A percentile compares a stretch with the other conserved stretches of the same genome.
Conservation (phyloP, 2,797 vertebrate genomes). For the Graptemys geographica region DNA sequence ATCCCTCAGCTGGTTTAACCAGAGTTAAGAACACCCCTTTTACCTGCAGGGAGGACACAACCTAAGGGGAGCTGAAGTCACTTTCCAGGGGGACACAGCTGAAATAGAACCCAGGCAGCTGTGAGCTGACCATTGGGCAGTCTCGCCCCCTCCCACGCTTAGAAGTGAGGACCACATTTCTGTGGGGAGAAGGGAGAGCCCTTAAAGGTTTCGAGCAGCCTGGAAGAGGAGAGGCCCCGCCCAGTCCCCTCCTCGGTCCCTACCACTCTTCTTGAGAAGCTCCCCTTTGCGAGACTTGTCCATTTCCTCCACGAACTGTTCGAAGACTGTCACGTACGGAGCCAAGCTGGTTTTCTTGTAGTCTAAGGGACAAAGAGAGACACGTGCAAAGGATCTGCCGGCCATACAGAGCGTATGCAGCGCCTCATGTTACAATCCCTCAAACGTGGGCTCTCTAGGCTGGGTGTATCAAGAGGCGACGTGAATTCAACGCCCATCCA, state of each 20-base stretch:
- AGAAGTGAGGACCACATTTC: neutral
- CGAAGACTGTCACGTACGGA: slow-evolving; percentile 90
- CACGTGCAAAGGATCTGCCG: neutral
- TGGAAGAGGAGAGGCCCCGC: neutral
- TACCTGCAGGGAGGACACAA: neutral
- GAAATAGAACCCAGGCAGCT: neutral
- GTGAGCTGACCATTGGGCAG: neutral
- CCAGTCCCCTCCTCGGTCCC: neutral
- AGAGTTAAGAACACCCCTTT: no score
- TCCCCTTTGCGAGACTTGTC: slow-evolving; percentile 87
- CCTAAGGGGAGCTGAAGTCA: neutral
- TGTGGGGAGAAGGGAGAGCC: neutral
- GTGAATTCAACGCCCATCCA: neutral
- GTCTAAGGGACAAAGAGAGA: slow-evolving; percentile 79
- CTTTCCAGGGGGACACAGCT: no score
- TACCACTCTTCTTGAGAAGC: slow-evolving; percentile 89
- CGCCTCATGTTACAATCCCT: neutral
- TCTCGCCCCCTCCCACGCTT: neutral
- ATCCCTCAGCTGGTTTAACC: neutral
- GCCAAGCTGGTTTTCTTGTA: slow-evolving; percentile 93
- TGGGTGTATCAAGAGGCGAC: neutral
- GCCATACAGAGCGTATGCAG: accelerated
- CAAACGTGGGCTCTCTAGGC: neutral
- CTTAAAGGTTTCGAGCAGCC: no score
- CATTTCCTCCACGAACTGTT: slow-evolving; percentile 90